Evolutionary conservation across 2,888 invertebrate genomes (phyloP), one percentile per base, ranked within the genome.

Genomic region (Andricus curvator): DNA sequence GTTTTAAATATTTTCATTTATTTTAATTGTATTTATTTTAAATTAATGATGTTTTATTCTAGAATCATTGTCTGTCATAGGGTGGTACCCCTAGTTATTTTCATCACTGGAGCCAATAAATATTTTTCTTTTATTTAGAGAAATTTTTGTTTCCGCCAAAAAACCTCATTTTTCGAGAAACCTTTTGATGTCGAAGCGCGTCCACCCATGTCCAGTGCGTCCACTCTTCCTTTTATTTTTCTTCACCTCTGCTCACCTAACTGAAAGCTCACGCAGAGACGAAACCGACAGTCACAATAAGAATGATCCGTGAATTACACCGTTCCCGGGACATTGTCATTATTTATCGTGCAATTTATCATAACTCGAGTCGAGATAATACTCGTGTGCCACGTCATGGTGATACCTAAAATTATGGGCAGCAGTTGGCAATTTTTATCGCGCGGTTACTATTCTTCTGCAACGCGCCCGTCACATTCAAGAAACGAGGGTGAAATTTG

Each of bases 261-360:
- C 81, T 81, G 81, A 84, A 84, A 85, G 85, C 84, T 85, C 84
- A 85, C 83, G 84, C 70, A 51, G 70, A 70, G 48, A 51, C 48
- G 48, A 25, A 51, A 29, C 70, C 48, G 51, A 70, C 37, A 51
- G 25, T 70, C 70, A 70, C 70, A 11, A 44, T 44, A 51, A 51
- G 70, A 70, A 70, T 70, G 48, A 70, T 70, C 70, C 70, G 70
- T 70, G 51, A 70, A 51, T 70, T 70, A 70, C 70, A 70, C 29
- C 29, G 51, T 29, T 29, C 70, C 29, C 20, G 70, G 51, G 29
- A 70, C 51, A 70, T 70, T 70, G 51, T 70, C 70, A 70, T 70
- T 70, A 70, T 70, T 70, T 70, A 70, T 70, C n/a, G 70, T 70
- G 51, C 70, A 29, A 70, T 70, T 70, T 70, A 70, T 70, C 70